Percentiles rank a stretch among this genome's conserved stretches.
Evolutionary conservation across 2,888 invertebrate species (phyloP).

Genomic region (Quadriops clusia): DNA sequence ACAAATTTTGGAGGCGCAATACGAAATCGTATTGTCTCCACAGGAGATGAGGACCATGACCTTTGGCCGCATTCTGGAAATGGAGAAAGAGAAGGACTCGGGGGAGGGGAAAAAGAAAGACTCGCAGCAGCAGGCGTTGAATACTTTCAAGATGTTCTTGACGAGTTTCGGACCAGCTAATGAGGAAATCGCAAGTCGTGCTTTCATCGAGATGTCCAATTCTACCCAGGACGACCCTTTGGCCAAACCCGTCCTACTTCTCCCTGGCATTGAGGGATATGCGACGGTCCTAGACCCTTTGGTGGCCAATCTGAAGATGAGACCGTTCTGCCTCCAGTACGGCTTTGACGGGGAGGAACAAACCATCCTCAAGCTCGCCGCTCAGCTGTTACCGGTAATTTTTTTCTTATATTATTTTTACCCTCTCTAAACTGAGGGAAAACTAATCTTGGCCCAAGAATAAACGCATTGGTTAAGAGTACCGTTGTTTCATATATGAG

Average conservation of each 20-base stretch:
- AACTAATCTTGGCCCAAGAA: no score
- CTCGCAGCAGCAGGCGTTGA: no score
- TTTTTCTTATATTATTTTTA: background rate
- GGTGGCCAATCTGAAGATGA: slow-evolving; percentile 40
- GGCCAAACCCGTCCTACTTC: slow-evolving; percentile 48
- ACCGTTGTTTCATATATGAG: no score
- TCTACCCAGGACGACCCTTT: no score
- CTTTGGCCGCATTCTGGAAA: slow-evolving; percentile 58
- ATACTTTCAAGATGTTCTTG: no score
- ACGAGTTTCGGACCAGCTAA: no score
- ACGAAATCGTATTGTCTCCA: slow-evolving; percentile 7
- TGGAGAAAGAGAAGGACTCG: slow-evolving; percentile 80
- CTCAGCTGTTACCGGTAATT: slow-evolving; percentile 42
- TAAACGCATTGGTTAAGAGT: no score
- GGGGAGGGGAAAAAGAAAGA: no score
- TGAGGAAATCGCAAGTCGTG: slow-evolving; percentile 34
- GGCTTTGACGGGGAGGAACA: slow-evolving; percentile 36
- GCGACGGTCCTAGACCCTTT: slow-evolving; percentile 42
- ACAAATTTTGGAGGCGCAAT: slow-evolving; percentile 10
- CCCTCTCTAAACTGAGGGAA: no score
- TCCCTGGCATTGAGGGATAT: slow-evolving; percentile 60
- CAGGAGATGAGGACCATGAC: slow-evolving; percentile 9
- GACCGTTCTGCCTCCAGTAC: slow-evolving; percentile 44
- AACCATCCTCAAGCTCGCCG: slow-evolving; percentile 41
- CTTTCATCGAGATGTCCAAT: slow-evolving; percentile 4